Evolutionary conservation across 2,113 vertebrate species (phyloP), one percentile per base, ranked within the genome.

Genomic region (Paramisgurnus dabryanus): DNA sequence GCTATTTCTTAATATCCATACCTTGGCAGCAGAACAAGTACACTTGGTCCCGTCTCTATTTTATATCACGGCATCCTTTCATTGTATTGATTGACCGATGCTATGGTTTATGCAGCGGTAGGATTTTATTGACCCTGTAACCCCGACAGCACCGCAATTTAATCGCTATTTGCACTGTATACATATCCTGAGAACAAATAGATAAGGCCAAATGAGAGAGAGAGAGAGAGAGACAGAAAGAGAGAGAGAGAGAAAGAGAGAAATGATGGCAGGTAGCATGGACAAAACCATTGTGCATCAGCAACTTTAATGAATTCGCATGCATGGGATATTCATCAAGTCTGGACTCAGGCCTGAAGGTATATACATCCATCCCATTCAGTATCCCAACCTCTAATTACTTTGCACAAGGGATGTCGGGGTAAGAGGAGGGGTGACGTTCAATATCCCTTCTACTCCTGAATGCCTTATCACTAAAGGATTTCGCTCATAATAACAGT

Each of bases 301-400:
- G 60, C 67, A n/a, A 66, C 82, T 83, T 87, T 89, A 90, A 89
- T 85, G 85, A 83, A 61, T 78, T 85, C 85, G 87, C 55, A 60
- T 86, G 84, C 85, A 27, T 72, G 83, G 82, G 79, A 81, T 83
- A 87, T 89, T 87, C 87, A 88, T 90, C 86, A 87, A 64, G 80
- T 50, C 7, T 76, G 74, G 66, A 72, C 82, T 67, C 83, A 85
- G 89, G 87, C 87, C 83, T 82, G 83, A 82, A 87, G 80, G 87
- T 81, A 83, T 77, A 83, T 76, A 78, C 81, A 15, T 80, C 73
- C 83, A 71, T 78, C 75, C 75, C 77, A 67, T 83, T 86, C 79
- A 76, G 61, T 80, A 86, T 84, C 49, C 76, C 53, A 49, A 85
- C 78, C 75, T 82, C 86, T 89, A 92, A 91, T 91, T 90, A 87